Evolutionary conservation across 2,888 invertebrate species (phyloP), one percentile per base, ranked within the genome.

Genomic region (Eupithecia pulchellata): DNA sequence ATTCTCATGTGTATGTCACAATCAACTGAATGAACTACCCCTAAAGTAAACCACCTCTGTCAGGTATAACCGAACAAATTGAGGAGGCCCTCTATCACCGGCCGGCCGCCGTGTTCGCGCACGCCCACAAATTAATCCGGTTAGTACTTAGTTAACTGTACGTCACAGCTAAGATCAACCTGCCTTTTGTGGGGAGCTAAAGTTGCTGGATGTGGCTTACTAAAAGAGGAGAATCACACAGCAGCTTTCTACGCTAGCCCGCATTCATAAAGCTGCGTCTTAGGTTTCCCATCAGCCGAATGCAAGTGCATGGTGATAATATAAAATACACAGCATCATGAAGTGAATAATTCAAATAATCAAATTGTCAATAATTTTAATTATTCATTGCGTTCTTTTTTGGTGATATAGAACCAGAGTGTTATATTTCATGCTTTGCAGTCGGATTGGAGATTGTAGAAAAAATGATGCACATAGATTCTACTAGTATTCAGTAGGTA

Each of bases 111-210:
- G 75, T 80, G 84, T 82, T 64, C 71, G 78, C 77, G 75, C 81
- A 82, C 89, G 86, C 91, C 90, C 91, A 87, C 91, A 86, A 85
- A 92, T 92, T 92, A 92, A 92, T 92, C 89, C 88, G 81, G 89
- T 89, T 89, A 90, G 84, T 85, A 60, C 58, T 60, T 30, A 84
- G 86, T 86, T 87, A 88, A 85, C 82, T 81, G 83, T 79, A 79
- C 84, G 85, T 89, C 90, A 90, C 88, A 89, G 62, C 67, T 70
- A 69, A 76, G 74, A 74, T 76, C 76, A 72, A 74, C 70, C 74
- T 67, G 66, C 70, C 68, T 73, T 72, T 65, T 64, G 36, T 69
- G 60, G 29, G 27, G 72, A 66, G 14, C 17, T 64, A 61, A 11
- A 14, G 11, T 1, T 4, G 9, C 73, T 72, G 42, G 68, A 73